Evolutionary conservation across 2,113 vertebrate genomes (phyloP), one percentile per base, ranked within the genome.

Genomic region (Tetrao urogallus): DNA sequence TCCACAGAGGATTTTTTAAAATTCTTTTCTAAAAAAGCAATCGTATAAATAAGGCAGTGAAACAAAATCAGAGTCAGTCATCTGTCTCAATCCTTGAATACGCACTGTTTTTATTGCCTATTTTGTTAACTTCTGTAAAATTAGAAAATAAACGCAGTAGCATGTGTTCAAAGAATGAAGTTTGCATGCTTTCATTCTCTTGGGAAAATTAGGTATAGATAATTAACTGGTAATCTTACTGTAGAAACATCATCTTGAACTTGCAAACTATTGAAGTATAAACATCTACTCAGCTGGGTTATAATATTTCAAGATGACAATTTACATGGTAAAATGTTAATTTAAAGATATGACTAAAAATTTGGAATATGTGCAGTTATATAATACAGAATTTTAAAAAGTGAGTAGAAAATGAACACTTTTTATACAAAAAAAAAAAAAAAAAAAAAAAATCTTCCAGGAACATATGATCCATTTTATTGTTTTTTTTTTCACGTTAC

Each of bases 331-430:
- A 89, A 36, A 70, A 89, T 14, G 20, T 30, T 67, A 58, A 45
- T 75, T 91, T 75, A 69, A 82, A 70, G 21, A 89, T 82, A 56
- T 80, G 50, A 52, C 30, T 60, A 10, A 64, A 36, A 78, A 73
- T 36, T 40, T 52, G 17, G 8, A 52, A 52, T 3, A 45, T 21
- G 34, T 40, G 24, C 24, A 80, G 69, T 70, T 75, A 60, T 58
- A 43, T 20, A 61, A 54, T 42, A 67, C 0, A 70, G 24, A 81
- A 71, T n/a, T 20, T 9, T 76, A 10, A 47, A 84, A 86, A 79
- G 0, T n/a, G 5, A 22, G 22, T 18, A 27, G 43, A 83, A 91
- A 89, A 21, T 38, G 13, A 58, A 58, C 60, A 38, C 13, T 21
- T 11, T 50, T 60, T 40, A 36, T 24, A 54, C 22, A 22, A 58